These are phyloP conservation scores for Drosophila anomelani DNA, from an alignment of 2,888 invertebrate genomes.

Conservation along the genomic window DNA sequence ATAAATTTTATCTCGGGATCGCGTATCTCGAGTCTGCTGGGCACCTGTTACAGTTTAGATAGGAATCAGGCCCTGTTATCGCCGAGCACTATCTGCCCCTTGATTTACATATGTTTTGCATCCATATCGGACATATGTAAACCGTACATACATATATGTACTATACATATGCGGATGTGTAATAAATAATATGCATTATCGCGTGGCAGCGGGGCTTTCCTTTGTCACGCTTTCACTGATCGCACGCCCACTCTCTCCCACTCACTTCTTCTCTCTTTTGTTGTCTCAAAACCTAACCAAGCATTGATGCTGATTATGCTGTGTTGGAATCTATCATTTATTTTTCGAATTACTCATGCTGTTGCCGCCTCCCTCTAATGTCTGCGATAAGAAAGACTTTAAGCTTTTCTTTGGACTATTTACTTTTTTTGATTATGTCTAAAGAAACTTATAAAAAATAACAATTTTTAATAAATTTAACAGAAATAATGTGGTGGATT, in stretches of 20 bases:
- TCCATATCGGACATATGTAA: constrained; percentile 23
- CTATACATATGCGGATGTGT: constrained; percentile 4
- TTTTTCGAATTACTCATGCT: constrained; percentile 5
- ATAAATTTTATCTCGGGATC: constrained; percentile 71
- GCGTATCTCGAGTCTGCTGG: constrained; percentile 64
- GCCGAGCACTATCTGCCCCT: constrained; percentile 61
- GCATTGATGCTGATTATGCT: constrained; percentile 39
- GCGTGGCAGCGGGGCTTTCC: constrained; percentile 31
- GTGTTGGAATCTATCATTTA: not conserved
- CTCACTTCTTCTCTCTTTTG: constrained; percentile 15
- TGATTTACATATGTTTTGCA: constrained; percentile 10
- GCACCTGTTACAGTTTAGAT: constrained; percentile 81
- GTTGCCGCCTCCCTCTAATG: not conserved
- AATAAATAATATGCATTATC: constrained; percentile 15
- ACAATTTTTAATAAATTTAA: not conserved
- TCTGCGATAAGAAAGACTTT: not conserved
- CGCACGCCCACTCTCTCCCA: constrained; percentile 8
- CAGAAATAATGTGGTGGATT: not conserved
- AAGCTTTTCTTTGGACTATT: constrained; percentile 3
- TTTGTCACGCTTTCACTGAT: constrained; percentile 41
- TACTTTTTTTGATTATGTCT: no score
- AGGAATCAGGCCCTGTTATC: constrained; percentile 79
- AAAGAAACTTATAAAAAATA: not conserved
- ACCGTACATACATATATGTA: constrained; percentile 1
- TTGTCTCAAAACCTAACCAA: constrained; percentile 8